These are phyloP conservation scores for Lithophane semibrunnea DNA, from an alignment of 2,888 invertebrate species.

Conservation along the genomic window DNA sequence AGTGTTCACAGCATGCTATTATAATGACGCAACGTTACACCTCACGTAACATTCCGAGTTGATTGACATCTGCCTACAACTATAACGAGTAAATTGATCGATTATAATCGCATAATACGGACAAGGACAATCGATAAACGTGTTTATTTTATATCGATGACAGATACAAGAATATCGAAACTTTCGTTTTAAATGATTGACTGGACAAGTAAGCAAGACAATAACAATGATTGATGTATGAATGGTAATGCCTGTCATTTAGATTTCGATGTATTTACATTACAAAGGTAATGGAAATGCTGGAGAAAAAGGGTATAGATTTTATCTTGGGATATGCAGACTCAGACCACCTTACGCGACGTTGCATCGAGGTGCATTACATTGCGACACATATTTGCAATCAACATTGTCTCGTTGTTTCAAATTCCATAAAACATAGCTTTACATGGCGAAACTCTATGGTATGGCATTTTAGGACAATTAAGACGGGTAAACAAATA, in stretches of 20 bases:
- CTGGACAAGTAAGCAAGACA: slow-evolving; percentile 53
- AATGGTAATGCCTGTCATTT: slow-evolving; percentile 68
- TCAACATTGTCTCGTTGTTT: slow-evolving; percentile 13
- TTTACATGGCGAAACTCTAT: neutral
- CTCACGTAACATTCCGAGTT: slow-evolving; percentile 40
- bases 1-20: slow-evolving; percentile 14
- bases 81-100: slow-evolving; percentile 59
- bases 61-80: slow-evolving; percentile 53
- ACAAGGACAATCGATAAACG: slow-evolving; percentile 59
- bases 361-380: neutral
- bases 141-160: slow-evolving; percentile 63
- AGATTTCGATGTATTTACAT: slow-evolving; percentile 61
- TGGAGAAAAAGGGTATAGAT: slow-evolving; percentile 38
- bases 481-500: neutral
- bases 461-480: neutral
- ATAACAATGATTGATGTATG: slow-evolving; percentile 69
- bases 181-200: slow-evolving; percentile 63
- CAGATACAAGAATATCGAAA: slow-evolving; percentile 59
- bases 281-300: slow-evolving; percentile 49
- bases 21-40: slow-evolving; percentile 33
- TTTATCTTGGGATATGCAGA: slow-evolving; percentile 43
- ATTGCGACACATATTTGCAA: slow-evolving; percentile 12
- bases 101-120: slow-evolving; percentile 48
- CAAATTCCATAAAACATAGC: neutral
- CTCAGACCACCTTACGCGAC: slow-evolving; percentile 38